A percentile compares a stretch with the other conserved stretches of the same genome.
These are phyloP conservation scores for Sesamia inferens DNA, from an alignment of 2,888 invertebrate species.

Conservation along the genomic window DNA sequence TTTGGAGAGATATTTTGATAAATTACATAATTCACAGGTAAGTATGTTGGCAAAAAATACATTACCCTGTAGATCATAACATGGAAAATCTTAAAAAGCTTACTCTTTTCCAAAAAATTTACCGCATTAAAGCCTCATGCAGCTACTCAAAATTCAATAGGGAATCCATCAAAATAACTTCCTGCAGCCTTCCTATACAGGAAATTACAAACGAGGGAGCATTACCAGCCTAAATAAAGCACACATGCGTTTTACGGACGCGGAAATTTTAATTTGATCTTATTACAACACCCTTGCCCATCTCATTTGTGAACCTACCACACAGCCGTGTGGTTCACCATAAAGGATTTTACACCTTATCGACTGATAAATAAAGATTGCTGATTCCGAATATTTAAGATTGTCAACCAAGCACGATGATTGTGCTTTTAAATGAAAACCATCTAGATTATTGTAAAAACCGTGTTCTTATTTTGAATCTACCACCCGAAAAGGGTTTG, in stretches of 20 bases:
- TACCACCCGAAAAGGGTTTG: conserved; percentile 46
- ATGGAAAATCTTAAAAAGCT: conserved; percentile 5
- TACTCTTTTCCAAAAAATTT: conserved; percentile 18
- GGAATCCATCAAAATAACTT: conserved; percentile 44
- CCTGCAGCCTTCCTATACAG: conserved; percentile 36
- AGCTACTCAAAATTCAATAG: conserved; percentile 41
- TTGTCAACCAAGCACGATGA: conserved; percentile 52
- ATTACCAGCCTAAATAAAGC: conserved; percentile 63
- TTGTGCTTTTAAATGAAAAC: conserved; percentile 67
- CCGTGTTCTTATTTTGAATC: conserved; percentile 62
- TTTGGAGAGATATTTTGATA: neutral
- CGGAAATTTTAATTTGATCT: conserved; percentile 73
- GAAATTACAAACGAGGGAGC: conserved; percentile 46
- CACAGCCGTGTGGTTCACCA: neutral
- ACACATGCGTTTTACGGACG: conserved; percentile 65
- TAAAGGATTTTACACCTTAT: conserved; percentile 43
- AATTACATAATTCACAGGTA: too few relatives aligned
- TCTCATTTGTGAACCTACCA: conserved; percentile 65
- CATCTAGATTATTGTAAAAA: conserved; percentile 68
- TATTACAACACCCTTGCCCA: conserved; percentile 67
- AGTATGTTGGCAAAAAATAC: neutral
- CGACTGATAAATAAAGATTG: neutral
- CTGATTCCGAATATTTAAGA: neutral
- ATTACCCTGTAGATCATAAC: neutral
- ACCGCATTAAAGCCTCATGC: conserved; percentile 22